Conservation (phyloP, 2,888 invertebrate species). For the Troides aeacus region DNA sequence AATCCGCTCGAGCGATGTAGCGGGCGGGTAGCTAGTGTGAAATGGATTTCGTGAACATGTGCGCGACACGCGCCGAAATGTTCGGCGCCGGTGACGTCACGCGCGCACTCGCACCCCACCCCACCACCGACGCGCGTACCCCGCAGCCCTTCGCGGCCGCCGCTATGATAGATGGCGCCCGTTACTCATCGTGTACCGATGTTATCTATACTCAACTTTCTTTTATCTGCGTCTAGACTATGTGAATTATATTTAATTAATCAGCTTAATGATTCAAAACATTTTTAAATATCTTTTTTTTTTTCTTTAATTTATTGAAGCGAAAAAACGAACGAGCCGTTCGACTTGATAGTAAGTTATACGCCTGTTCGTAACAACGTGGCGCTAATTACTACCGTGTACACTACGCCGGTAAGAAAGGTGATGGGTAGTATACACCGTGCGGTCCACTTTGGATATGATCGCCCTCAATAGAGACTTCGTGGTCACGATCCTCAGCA, state of each 20-base stretch:
- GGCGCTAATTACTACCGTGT: too few species aligned
- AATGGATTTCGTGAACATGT: slow-evolving; percentile 43
- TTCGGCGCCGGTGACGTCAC: slow-evolving; percentile 67
- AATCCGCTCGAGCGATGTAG: neutral
- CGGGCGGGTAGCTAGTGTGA: neutral
- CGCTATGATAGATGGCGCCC: slow-evolving; percentile 22
- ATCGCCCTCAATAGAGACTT: too few species aligned
- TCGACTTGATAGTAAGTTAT: too few species aligned
- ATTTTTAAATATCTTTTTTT: too few species aligned
- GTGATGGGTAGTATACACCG: too few species aligned
- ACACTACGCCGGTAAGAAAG: too few species aligned
- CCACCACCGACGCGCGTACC: neutral
- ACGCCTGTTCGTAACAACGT: too few species aligned
- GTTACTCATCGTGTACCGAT: slow-evolving; percentile 20
- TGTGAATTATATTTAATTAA: slow-evolving; percentile 8
- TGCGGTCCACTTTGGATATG: too few species aligned
- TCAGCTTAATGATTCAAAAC: neutral
- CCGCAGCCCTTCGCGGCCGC: slow-evolving; percentile 7
- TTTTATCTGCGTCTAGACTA: slow-evolving; percentile 7
- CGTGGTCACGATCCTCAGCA: too few species aligned
- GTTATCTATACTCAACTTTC: slow-evolving; percentile 14
- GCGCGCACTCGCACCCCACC: slow-evolving; percentile 47
- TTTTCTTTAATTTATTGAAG: too few species aligned
- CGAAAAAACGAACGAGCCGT: too few species aligned
- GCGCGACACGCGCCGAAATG: slow-evolving; percentile 49